Base-by-base conservation (phyloP, 30 jellyfish, hydroid and myxozoan species). In the Rhopilema esculentum region DNA sequence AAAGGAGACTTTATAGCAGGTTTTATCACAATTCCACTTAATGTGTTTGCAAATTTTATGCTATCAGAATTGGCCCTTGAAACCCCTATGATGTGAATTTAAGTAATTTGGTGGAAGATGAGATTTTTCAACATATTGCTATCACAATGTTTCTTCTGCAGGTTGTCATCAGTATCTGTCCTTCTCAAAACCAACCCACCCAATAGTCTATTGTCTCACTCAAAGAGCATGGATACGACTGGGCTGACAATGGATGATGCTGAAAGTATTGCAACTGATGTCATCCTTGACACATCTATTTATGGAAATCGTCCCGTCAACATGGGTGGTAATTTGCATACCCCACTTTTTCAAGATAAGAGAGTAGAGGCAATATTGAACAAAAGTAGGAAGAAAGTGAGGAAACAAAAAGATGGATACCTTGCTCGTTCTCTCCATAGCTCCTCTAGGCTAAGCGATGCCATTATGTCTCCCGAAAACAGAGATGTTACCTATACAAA, bases 251-350 rank as follows among this genome's bases (percentile, higher is more conserved):
- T 74, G 90, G 93, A 89, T 20, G 97, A 89, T 81, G 65, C 85
- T 32, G 82, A 75, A 4, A 81, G 93, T 65, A 67, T 89, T 49
- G 87, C 51, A 64, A 89, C 97, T 32, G 97, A 89, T 4, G 82
- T 82, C 0, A 64, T 89, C n/a, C 82, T 89, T 23, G 90, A 82
- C 21, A 69, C 93, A 1, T 82, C 97, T 4, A 89, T 89, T 48
- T 89, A 89, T 66, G 97, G 97, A 48, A 76, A 74, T 16, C 70
- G 48, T 0, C 97, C 97, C 0, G 88, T 89, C 23, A 89, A 89
- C 61, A 89, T 89, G 97, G 97, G 93, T 0, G 97, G 97, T 16
- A 53, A 67, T 21, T 33, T 89, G 72, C 97, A 89, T 53, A 7
- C 69, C 8, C 83, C 97, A 8, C 82, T 74, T 19, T 82, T 66